Percentiles rank a stretch among this genome's conserved stretches.
Conservation (phyloP, 2,888 invertebrate genomes). For the Ornithoptera priamus region DNA sequence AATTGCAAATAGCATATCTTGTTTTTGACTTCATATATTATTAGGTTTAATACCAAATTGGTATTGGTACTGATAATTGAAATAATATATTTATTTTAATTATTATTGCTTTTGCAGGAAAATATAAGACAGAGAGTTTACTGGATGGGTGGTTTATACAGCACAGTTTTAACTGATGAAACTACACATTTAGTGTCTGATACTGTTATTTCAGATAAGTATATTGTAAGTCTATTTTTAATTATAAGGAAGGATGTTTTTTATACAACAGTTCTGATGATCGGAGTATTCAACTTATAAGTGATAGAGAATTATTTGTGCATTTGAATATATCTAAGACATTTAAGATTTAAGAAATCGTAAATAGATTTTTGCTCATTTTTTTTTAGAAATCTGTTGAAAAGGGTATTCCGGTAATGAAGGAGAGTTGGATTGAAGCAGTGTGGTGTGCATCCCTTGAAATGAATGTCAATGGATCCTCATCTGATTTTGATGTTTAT, state of each 20-base stretch:
- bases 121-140: constrained; percentile 82
- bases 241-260: neutral
- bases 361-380: no score
- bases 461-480: constrained; percentile 81
- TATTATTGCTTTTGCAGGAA: constrained; percentile 57
- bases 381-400: constrained; percentile 83
- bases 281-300: no score
- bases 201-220: constrained; percentile 87
- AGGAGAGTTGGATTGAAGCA: constrained; percentile 87
- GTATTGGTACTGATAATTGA: no score
- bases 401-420: constrained; percentile 86
- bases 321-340: no score
- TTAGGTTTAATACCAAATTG: no score
- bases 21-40: no score
- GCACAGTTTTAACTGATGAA: constrained; percentile 80
- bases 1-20: no score
- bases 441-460: constrained; percentile 88
- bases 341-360: no score
- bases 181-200: constrained; percentile 92
- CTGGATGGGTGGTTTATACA: constrained; percentile 89
- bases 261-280: no score
- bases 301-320: no score
- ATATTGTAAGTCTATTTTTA: constrained; percentile 78
- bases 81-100: no score
- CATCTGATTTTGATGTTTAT: constrained; percentile 81